Base-by-base conservation (phyloP, 2,888 invertebrate genomes). In the Heliconius erato region DNA sequence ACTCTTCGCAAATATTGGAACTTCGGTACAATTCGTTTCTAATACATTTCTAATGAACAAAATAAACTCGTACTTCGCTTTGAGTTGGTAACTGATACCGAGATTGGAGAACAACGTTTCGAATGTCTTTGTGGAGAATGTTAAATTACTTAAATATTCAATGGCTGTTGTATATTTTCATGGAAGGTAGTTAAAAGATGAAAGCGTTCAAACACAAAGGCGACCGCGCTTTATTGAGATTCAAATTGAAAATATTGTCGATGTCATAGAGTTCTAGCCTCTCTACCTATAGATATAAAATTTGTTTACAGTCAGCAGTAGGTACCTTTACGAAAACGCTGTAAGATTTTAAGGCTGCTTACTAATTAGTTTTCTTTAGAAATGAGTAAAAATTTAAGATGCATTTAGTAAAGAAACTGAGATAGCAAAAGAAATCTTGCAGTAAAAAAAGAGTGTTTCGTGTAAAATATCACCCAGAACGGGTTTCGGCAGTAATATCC, bases 21-120 rank as follows among this genome's bases (percentile, higher is more conserved):
- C 63, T 78, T 65, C 28, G 32, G 14, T 23, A 32, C 40, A 67
- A 40, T 68, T 78, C 67, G 67, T 68, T 44, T 68, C 44, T 78
- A 44, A 78, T 68, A 68, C 78, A 67, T 78, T 78, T 63, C 23
- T 78, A 67, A 78, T 67, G 78, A 68, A 78, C 68, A 68, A 44
- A 78, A 44, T 68, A 63, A 63, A 76, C 63, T 76, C 19, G n/a
- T n/a, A 76, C 14, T 63, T 54, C n/a, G 14, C 12, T 35, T 76
- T 35, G 76, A 76, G 59, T 63, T 76, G 59, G 32, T 23, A 59
- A 63, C 76, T 63, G 76, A 54, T 63, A 63, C 35, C 63, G 76
- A 76, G 76, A 76, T 76, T 76, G 35, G 76, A 63, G 63, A 74
- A 32, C 4, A 54, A 76, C 32, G 54, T 32, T 35, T 32, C 44